These are phyloP conservation scores for Drosophila birchii DNA, from an alignment of 2,888 invertebrate genomes.

Conservation along the genomic window DNA sequence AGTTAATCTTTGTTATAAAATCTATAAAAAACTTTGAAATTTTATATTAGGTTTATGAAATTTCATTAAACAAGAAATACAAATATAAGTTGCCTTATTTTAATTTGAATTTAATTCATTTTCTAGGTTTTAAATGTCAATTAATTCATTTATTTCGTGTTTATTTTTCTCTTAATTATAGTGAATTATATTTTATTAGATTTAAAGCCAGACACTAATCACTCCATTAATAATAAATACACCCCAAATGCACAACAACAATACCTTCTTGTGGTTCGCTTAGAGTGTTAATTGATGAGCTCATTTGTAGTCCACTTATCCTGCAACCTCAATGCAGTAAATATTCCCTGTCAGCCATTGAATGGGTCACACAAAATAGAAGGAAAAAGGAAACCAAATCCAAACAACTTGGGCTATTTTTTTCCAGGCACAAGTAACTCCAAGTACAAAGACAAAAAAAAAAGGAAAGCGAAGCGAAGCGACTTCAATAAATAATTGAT, in stretches of 20 bases:
- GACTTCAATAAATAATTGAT: conserved; percentile 79
- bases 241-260: neutral
- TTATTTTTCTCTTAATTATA: neutral
- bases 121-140: neutral
- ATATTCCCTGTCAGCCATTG: conserved; percentile 18
- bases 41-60: neutral
- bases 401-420: conserved; percentile 43
- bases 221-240: conserved; percentile 21
- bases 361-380: neutral
- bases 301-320: conserved; percentile 55
- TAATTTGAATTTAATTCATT: neutral
- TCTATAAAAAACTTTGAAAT: neutral
- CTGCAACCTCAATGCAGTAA: conserved; percentile 35
- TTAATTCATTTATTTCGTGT: neutral
- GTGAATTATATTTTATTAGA: neutral
- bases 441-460: conserved; percentile 28
- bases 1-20: neutral
- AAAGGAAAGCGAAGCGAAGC: conserved; percentile 20
- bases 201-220: conserved; percentile 1
- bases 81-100: neutral
- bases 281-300: conserved; percentile 57
- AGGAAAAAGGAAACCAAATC: conserved; percentile 26
- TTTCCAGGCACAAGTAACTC: conserved; percentile 12
- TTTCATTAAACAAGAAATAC: neutral
- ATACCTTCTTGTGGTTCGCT: too few species aligned